These are phyloP conservation scores for Sporophila hypoxantha DNA, from an alignment of 2,113 vertebrate genomes.

Conservation along the genomic window DNA sequence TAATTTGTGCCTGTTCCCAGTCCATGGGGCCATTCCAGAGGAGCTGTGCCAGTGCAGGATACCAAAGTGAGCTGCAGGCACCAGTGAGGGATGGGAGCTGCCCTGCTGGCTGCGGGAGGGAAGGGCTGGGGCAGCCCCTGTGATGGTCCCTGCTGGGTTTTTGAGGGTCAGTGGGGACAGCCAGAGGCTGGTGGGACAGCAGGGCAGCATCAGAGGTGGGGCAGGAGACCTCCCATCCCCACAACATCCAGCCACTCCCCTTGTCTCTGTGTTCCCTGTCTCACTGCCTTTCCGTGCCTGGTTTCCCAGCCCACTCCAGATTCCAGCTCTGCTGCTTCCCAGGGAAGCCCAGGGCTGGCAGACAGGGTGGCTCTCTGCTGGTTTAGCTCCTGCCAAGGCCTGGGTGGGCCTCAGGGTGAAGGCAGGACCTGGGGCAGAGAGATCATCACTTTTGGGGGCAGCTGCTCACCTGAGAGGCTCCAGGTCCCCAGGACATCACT, in stretches of 20 bases:
- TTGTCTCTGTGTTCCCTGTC: fast-evolving
- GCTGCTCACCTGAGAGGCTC: neutral
- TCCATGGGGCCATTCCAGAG: neutral
- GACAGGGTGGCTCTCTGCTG: neutral
- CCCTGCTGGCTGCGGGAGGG: neutral
- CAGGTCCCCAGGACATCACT: neutral
- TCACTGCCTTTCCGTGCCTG: neutral
- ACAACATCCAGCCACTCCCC: neutral
- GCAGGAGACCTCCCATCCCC: neutral
- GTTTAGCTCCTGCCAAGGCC: neutral
- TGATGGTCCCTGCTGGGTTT: fast-evolving
- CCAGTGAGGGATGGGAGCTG: neutral
- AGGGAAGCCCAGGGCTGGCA: neutral
- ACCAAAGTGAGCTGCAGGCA: neutral
- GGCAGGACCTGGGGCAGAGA: neutral
- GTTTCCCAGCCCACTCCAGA: neutral
- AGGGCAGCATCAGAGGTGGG: fast-evolving
- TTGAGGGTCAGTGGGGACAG: fast-evolving
- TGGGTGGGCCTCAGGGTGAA: neutral
- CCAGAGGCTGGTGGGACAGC: neutral
- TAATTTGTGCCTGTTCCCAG: neutral
- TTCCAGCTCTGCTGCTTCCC: neutral
- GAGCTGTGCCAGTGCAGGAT: neutral
- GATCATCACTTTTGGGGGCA: neutral
- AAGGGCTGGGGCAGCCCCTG: neutral